Conservation (phyloP, 2,888 invertebrate genomes). For the Ypsolopha sequella region DNA sequence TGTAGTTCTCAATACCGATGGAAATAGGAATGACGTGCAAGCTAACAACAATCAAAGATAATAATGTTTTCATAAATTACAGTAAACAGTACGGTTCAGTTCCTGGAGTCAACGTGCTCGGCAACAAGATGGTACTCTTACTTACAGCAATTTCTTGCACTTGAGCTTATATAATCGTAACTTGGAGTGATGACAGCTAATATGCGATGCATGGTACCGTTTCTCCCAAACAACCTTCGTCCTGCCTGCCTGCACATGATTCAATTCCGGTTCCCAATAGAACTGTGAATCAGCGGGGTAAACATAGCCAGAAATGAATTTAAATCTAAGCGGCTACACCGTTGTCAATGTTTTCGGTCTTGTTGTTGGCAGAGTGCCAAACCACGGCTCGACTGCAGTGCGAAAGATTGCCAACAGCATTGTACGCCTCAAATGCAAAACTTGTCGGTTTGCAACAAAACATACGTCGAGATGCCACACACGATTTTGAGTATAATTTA, state of each 20-base stretch:
- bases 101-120: background rate
- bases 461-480: no score
- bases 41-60: background rate
- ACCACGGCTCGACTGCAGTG: slow-evolving; percentile 12
- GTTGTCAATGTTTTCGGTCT: slow-evolving; percentile 8
- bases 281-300: background rate
- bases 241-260: background rate
- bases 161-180: background rate
- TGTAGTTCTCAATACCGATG: background rate
- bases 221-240: background rate
- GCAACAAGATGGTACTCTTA: background rate
- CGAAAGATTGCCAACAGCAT: slow-evolving; percentile 14
- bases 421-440: background rate
- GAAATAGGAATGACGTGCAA: background rate
- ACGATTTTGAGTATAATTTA: no score
- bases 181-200: background rate
- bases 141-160: background rate
- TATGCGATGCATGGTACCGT: background rate
- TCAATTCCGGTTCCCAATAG: background rate
- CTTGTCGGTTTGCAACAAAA: no score
- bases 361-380: slow-evolving; percentile 11
- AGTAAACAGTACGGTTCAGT: background rate
- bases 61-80: background rate
- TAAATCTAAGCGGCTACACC: slow-evolving; percentile 9
- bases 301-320: slow-evolving; percentile 1